Conservation (phyloP, 2,797 vertebrate species). For the Syndactyla subalaris region DNA sequence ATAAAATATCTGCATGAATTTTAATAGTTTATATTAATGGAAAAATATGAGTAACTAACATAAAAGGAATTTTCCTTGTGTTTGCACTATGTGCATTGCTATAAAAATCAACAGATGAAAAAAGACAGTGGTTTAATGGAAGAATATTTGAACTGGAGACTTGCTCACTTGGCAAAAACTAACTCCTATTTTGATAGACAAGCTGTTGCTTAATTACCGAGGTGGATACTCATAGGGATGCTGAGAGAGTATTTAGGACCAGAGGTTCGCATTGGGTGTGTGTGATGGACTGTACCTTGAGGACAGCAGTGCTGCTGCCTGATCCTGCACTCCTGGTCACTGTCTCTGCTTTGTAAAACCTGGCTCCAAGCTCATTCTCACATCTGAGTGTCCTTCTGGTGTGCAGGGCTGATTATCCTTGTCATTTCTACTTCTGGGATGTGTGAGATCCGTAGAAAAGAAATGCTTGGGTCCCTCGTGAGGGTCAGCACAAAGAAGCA, state of each 20-base stretch:
- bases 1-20: constrained; percentile 82
- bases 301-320: background rate
- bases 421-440: too few species aligned
- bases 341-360: background rate
- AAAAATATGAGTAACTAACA: constrained; percentile 82
- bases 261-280: background rate
- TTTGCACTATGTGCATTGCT: constrained; percentile 63
- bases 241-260: background rate
- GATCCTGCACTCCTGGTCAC: background rate
- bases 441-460: background rate
- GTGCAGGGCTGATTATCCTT: background rate
- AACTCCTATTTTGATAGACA: background rate
- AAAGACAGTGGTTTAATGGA: constrained; percentile 69
- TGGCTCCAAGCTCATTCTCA: background rate
- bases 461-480: background rate
- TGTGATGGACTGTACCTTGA: background rate
- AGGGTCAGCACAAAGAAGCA: background rate
- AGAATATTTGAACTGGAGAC: constrained; percentile 3
- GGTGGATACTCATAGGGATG: background rate
- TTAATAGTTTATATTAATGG: constrained; percentile 81
- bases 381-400: background rate
- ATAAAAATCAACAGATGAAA: constrained; percentile 73
- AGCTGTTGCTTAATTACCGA: background rate
- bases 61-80: constrained; percentile 79
- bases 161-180: constrained; percentile 4